Percentiles rank a stretch among this genome's conserved stretches.
Conservation (phyloP, 2,888 invertebrate genomes). For the Protodeltote pygarga region DNA sequence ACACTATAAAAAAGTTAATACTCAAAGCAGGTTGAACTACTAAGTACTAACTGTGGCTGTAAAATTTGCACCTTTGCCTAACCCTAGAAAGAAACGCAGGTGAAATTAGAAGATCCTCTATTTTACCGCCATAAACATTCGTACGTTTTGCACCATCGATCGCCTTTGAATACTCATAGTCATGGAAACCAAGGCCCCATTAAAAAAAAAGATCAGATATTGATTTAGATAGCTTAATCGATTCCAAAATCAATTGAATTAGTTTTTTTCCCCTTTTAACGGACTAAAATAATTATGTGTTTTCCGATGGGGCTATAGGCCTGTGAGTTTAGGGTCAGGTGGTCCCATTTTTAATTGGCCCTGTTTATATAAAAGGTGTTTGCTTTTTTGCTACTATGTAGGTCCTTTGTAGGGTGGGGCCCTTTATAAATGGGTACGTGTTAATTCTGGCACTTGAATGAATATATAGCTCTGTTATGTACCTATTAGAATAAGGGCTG, state of each 20-base stretch:
- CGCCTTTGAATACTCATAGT: constrained; percentile 8
- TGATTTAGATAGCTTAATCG: constrained; percentile 79
- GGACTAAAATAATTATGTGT: constrained; percentile 65
- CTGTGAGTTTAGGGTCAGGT: constrained; percentile 47
- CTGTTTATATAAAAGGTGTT: constrained; percentile 53
- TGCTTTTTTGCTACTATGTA: constrained; percentile 45
- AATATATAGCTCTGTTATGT: constrained; percentile 21
- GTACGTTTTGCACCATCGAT: constrained; percentile 18
- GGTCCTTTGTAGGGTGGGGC: constrained; percentile 36
- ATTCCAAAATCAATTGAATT: constrained; percentile 70
- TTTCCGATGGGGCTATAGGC: constrained; percentile 59
- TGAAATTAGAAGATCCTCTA: too few relatives aligned
- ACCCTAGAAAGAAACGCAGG: too few relatives aligned
- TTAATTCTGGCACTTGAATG: constrained; percentile 29
- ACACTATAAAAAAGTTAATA: too few relatives aligned
- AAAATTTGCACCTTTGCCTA: too few relatives aligned
- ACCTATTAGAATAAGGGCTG: background rate
- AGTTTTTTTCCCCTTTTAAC: constrained; percentile 59
- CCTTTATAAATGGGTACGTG: constrained; percentile 39
- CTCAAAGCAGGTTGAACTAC: too few relatives aligned
- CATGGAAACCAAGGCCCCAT: constrained; percentile 17
- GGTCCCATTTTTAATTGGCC: constrained; percentile 50
- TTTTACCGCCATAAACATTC: too few relatives aligned
- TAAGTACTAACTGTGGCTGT: too few relatives aligned
- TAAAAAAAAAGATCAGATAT: too few relatives aligned